Percentiles rank a stretch among this genome's conserved stretches.
These are phyloP conservation scores for Pleuronectes platessa DNA, from an alignment of 2,113 vertebrate genomes.

Conservation along the genomic window DNA sequence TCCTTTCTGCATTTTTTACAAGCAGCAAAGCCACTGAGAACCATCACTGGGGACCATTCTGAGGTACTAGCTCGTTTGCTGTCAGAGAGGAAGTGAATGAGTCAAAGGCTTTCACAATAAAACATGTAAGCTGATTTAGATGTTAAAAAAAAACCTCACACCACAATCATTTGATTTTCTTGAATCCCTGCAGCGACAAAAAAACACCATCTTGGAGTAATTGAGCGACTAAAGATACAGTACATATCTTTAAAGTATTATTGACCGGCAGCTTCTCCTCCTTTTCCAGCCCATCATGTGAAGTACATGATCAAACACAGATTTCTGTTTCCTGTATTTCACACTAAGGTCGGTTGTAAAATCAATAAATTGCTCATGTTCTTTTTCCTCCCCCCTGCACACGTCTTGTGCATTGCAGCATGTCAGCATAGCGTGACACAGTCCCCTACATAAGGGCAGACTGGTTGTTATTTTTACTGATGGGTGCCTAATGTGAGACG, in stretches of 20 bases:
- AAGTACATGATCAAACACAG: background rate
- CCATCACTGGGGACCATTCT: too few species aligned
- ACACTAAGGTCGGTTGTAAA: slow-evolving; percentile 4
- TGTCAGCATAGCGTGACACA: slow-evolving; percentile 67
- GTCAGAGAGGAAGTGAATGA: too few species aligned
- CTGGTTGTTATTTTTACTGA: slow-evolving; percentile 83
- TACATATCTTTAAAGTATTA: background rate
- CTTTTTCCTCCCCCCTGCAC: slow-evolving; percentile 37
- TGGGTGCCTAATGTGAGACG: slow-evolving; percentile 73
- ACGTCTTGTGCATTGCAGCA: slow-evolving; percentile 32
- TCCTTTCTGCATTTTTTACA: too few species aligned
- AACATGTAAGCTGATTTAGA: too few species aligned
- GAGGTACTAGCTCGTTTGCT: background rate
- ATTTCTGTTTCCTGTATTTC: background rate
- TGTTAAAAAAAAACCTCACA: too few species aligned
- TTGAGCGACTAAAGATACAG: too few species aligned
- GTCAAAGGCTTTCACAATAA: too few species aligned
- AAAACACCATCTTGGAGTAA: background rate
- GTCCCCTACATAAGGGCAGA: slow-evolving; percentile 65
- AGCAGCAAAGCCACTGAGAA: too few species aligned
- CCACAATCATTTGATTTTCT: too few species aligned
- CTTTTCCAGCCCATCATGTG: background rate
- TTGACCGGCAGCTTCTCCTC: background rate
- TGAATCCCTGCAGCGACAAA: background rate
- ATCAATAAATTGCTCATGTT: background rate